Evolutionary conservation across 2,113 vertebrate genomes (phyloP).

Genomic region (Rhinolophus ferrumequinum): DNA sequence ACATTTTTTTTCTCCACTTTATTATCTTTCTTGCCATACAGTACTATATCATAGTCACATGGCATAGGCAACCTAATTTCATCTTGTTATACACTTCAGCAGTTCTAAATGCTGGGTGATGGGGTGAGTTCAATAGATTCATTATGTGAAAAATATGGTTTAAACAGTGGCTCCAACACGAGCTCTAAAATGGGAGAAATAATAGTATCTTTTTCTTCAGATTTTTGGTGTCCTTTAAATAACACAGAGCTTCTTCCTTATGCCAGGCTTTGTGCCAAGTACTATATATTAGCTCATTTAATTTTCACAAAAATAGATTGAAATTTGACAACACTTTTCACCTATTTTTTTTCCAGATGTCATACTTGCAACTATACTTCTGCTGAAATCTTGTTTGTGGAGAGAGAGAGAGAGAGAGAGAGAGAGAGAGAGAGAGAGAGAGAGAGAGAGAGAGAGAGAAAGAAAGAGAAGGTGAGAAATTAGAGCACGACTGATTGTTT

Average conservation of each 20-base stretch:
- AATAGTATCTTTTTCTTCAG: not conserved
- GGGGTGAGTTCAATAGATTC: not conserved
- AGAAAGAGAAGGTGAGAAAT: no score
- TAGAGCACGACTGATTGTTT: not conserved
- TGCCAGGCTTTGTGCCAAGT: not conserved
- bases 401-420: not conserved
- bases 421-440: no score
- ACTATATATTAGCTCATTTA: not conserved
- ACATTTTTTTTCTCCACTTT: not conserved
- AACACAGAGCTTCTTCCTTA: not conserved
- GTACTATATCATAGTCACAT: not conserved
- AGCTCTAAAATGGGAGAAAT: not conserved
- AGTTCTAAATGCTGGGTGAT: not conserved
- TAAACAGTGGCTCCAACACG: not conserved
- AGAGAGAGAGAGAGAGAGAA: no score
- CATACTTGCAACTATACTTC: not conserved
- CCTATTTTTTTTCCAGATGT: not conserved
- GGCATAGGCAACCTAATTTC: not conserved
- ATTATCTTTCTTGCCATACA: not conserved
- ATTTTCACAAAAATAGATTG: not conserved
- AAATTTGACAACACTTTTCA: not conserved
- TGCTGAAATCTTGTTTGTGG: not conserved
- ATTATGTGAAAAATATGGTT: not conserved
- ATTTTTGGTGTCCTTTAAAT: not conserved
- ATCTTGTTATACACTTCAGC: not conserved